These are phyloP conservation scores for Tupiocoris notatus DNA, from an alignment of 2,888 invertebrate genomes.

Conservation along the genomic window DNA sequence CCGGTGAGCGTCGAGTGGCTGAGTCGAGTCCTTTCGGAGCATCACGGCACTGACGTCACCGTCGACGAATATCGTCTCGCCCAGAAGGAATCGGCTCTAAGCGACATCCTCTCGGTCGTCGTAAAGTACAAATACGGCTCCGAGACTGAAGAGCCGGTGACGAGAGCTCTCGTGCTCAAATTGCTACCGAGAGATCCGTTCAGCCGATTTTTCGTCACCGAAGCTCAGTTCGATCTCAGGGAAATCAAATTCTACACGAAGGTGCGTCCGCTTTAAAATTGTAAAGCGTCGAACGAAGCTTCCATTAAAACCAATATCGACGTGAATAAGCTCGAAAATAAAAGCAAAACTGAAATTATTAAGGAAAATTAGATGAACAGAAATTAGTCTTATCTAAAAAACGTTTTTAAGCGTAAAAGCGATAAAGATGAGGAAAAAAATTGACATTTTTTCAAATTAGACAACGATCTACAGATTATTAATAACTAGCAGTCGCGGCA, in stretches of 20 bases:
- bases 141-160: conserved; percentile 49
- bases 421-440: too few relatives aligned
- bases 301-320: too few relatives aligned
- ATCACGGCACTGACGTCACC: conserved; percentile 53
- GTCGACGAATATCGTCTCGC: conserved; percentile 59
- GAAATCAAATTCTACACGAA: conserved; percentile 81
- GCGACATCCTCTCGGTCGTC: conserved; percentile 73
- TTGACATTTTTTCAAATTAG: too few relatives aligned
- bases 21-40: conserved; percentile 57
- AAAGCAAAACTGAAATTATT: too few relatives aligned
- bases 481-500: too few relatives aligned
- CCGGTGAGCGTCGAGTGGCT: conserved; percentile 62
- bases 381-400: too few relatives aligned
- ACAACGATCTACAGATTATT: too few relatives aligned
- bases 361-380: too few relatives aligned
- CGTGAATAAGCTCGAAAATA: too few relatives aligned
- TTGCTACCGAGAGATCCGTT: conserved; percentile 76
- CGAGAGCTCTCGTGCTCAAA: conserved; percentile 66
- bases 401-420: too few relatives aligned
- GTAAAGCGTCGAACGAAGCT: too few relatives aligned
- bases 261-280: conserved; percentile 56
- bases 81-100: conserved; percentile 65
- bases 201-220: conserved; percentile 75
- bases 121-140: conserved; percentile 62
- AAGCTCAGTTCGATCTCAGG: conserved; percentile 77